Evolutionary conservation across 2,797 vertebrate genomes (phyloP), one percentile per base, ranked within the genome.

Genomic region (Amazonetta brasiliensis): DNA sequence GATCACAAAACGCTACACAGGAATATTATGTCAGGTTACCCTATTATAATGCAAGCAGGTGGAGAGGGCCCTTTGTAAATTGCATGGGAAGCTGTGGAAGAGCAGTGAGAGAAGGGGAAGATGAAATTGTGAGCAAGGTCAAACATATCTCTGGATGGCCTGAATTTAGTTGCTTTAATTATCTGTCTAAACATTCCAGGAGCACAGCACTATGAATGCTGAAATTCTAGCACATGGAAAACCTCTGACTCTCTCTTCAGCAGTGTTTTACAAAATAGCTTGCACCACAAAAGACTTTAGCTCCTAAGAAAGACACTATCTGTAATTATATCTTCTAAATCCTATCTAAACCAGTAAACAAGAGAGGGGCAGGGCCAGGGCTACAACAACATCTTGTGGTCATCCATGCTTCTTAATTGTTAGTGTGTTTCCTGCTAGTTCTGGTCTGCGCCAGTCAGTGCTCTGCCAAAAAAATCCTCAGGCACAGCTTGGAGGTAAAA

Each of bases 161-260:
- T 81, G 78, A 87, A 87, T 97, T 93, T 75, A 85, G 12, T 64
- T 67, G 23, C 84, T 87, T 92, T 95, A 95, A 92, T 95, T 95
- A 94, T 87, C 94, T 85, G 3, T 72, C 43, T 78, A 85, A 95
- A 78, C 37, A 58, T 78, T 89, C 2, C 4, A 80, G 54, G 28
- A 87, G 37, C 3, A 4, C 48, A 75, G 56, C 23, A 71, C 84
- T 94, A 84, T 41, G 13, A 50, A n/a, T 67, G 43, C 35, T 87
- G 74, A 92, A 63, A 85, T 91, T 95, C 78, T 72, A 83, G 87
- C 44, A 43, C 48, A 75, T 60, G 35, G 22, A 89, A 92, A 79
- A 56, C 74, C 30, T 83, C 69, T 23, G 9, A 19, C 16, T 79
- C 30, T 66, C 13, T 83, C 37, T 20, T 90, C 41, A 78, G 41